phyloP scores from a whole-genome alignment of 1,140 invertebrate genomes.

The Rhopalosiphum padi region DNA sequence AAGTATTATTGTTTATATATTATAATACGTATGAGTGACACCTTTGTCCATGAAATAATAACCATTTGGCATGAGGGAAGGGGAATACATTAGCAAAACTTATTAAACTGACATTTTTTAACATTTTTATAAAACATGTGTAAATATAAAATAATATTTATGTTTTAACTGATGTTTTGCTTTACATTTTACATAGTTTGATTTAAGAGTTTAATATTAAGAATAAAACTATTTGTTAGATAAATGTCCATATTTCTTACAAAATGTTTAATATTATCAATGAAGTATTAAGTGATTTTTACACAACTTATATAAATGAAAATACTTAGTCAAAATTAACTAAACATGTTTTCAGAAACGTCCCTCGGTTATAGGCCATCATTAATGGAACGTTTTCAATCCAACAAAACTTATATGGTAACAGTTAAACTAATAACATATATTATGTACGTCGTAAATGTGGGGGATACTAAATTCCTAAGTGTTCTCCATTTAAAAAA shows the following conservation, averaged over 20 bases:
- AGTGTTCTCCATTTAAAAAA: not conserved
- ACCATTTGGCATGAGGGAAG: not conserved
- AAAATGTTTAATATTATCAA: not conserved
- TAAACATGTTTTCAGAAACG: not conserved
- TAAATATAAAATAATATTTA: not conserved
- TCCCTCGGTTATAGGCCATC: not conserved
- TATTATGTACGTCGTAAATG: not conserved
- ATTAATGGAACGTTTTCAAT: not conserved
- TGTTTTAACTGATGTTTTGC: not conserved
- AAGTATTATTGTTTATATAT: not conserved
- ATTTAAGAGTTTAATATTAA: not conserved
- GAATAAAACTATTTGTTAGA: not conserved
- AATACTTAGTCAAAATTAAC: not conserved
- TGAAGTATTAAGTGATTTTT: not conserved
- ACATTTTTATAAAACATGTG: not conserved
- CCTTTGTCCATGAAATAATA: not conserved
- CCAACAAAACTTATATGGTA: not conserved
- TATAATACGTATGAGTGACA: not conserved
- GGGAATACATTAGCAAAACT: too few species aligned
- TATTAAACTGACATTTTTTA: too few species aligned
- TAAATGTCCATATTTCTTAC: not conserved
- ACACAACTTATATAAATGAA: not conserved
- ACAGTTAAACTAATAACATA: not conserved
- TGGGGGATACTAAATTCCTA: not conserved
- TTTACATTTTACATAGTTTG: too few species aligned